phyloP scores from a whole-genome alignment of 2,888 invertebrate genomes.

The Drosophila phalerata region DNA sequence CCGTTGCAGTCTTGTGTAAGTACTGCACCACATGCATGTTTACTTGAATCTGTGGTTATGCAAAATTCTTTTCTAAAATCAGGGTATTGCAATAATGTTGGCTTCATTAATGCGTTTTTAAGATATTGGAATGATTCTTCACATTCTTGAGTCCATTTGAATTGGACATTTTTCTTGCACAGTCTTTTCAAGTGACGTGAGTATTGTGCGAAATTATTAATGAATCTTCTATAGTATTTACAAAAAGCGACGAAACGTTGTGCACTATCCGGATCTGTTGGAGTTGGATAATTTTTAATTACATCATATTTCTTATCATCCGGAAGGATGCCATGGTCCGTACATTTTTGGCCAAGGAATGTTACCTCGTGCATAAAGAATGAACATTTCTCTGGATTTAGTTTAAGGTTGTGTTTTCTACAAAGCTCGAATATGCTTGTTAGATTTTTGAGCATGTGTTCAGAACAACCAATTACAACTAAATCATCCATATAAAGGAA shows the following conservation, averaged over 20 bases:
- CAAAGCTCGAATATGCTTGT: background rate
- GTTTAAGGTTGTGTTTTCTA: background rate
- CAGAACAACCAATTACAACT: background rate
- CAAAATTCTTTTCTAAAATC: background rate
- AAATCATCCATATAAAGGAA: background rate
- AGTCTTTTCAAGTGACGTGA: background rate
- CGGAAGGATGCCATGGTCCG: too few species aligned
- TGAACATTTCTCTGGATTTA: background rate
- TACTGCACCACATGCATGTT: slow-evolving; percentile 5
- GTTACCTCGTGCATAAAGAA: background rate
- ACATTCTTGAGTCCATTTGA: background rate
- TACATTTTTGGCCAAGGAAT: background rate
- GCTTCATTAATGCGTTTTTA: background rate
- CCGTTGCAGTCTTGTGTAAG: background rate
- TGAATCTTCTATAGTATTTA: background rate
- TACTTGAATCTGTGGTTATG: slow-evolving; percentile 5
- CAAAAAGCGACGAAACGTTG: too few species aligned
- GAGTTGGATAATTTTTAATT: background rate
- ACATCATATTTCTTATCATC: slow-evolving; percentile 6
- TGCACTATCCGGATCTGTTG: background rate
- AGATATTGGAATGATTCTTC: background rate
- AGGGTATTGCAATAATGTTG: background rate
- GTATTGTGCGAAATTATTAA: background rate
- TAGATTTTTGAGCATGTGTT: background rate
- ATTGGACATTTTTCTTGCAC: background rate